Evolutionary conservation across 2,797 vertebrate genomes (phyloP).

Genomic region (Gallirallus australis): DNA sequence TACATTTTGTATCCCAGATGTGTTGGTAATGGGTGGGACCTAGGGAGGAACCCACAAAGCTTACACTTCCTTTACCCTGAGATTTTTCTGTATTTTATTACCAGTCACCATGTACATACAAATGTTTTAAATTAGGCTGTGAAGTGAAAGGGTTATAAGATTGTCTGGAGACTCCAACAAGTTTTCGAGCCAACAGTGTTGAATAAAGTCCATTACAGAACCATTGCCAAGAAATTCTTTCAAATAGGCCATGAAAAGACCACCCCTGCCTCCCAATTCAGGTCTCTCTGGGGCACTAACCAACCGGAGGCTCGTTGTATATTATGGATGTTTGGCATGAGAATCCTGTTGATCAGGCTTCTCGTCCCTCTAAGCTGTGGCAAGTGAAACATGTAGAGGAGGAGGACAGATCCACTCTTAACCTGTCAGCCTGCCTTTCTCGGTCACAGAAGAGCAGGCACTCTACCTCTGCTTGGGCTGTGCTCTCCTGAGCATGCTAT

Average conservation of each 20-base stretch:
- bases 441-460: neutral
- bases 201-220: conserved; percentile 40
- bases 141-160: conserved; percentile 32
- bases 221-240: conserved; percentile 58
- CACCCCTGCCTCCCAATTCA: neutral
- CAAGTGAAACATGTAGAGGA: neutral
- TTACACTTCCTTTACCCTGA: neutral
- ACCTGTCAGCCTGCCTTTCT: neutral
- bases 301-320: neutral
- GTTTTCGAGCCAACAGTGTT: conserved; percentile 30
- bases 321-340: neutral
- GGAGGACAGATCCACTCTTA: neutral
- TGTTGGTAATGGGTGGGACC: neutral
- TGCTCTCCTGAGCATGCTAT: neutral
- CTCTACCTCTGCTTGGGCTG: neutral
- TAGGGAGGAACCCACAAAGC: conserved; percentile 12
- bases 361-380: neutral
- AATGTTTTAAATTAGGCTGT: conserved; percentile 50
- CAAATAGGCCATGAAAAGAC: conserved; percentile 35
- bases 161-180: conserved; percentile 42
- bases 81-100: conserved; percentile 41
- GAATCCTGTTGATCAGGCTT: neutral
- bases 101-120: neutral
- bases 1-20: neutral
- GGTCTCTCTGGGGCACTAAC: neutral